These are phyloP conservation scores for Halocynthia aurantium DNA, from an alignment of 23 tunicate species.

Conservation along the genomic window DNA sequence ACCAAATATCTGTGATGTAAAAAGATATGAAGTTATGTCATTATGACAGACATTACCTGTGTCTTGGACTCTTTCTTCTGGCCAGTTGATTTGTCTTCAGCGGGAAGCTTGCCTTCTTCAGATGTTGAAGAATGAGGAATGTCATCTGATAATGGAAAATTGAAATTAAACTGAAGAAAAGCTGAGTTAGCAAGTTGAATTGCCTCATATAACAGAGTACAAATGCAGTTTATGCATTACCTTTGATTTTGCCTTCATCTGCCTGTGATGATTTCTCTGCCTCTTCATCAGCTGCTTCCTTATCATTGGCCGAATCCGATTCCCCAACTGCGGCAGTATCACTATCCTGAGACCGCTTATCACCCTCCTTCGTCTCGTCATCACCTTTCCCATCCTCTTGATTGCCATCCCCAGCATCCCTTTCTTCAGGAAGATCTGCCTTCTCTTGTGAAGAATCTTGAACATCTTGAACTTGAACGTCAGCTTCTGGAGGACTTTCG, in stretches of 20 bases:
- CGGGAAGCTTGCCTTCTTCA: too few relatives aligned
- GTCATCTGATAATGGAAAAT: too few relatives aligned
- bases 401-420: not conserved
- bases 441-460: slow-evolving; percentile 2
- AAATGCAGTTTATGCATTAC: too few relatives aligned
- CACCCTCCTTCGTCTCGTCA: not conserved
- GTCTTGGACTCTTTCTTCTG: too few relatives aligned
- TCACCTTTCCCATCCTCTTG: not conserved
- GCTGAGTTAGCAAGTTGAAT: too few relatives aligned
- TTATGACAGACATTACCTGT: too few relatives aligned
- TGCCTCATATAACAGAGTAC: too few relatives aligned
- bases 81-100: too few relatives aligned
- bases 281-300: slow-evolving; percentile 11
- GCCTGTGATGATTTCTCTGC: not conserved
- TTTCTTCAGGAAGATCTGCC: not conserved
- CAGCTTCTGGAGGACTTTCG: slow-evolving; percentile 9
- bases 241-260: not conserved
- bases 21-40: too few relatives aligned
- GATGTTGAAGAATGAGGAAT: too few relatives aligned
- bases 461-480: slow-evolving; percentile 8
- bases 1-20: too few relatives aligned
- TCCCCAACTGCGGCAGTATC: not conserved
- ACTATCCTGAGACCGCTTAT: not conserved
- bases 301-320: slow-evolving; percentile 1
- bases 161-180: too few relatives aligned